A percentile compares a stretch with the other conserved stretches of the same genome.
These are phyloP conservation scores for Galemys pyrenaicus DNA, from an alignment of 2,113 vertebrate genomes.

Conservation along the genomic window DNA sequence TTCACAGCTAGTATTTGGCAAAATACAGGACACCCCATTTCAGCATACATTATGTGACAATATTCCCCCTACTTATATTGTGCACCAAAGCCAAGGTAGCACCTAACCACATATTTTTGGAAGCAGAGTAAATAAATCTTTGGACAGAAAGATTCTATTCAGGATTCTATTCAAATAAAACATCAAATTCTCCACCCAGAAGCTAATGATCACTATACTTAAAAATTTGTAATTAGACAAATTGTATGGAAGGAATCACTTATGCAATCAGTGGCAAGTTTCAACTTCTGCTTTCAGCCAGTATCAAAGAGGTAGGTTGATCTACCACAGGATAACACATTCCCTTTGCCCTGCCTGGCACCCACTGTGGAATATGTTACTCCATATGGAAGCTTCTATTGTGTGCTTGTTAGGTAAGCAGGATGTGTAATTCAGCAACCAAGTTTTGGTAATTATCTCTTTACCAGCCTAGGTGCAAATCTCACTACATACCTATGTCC, in stretches of 20 bases:
- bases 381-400: slow-evolving; percentile 60
- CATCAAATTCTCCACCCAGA: slow-evolving; percentile 53
- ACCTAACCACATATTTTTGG: not conserved
- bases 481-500: slow-evolving; percentile 8
- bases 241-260: slow-evolving; percentile 65
- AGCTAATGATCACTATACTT: slow-evolving; percentile 64
- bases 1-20: not conserved
- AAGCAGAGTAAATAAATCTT: not conserved
- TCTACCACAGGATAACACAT: slow-evolving; percentile 68
- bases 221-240: slow-evolving; percentile 74
- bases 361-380: slow-evolving; percentile 70
- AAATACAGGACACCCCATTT: slow-evolving; percentile 15
- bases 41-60: not conserved
- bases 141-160: not conserved
- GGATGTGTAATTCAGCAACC: slow-evolving; percentile 61
- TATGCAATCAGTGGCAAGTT: slow-evolving; percentile 76
- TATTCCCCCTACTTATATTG: not conserved
- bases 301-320: slow-evolving; percentile 76
- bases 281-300: slow-evolving; percentile 75
- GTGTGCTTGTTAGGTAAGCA: slow-evolving; percentile 69
- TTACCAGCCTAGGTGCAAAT: not conserved
- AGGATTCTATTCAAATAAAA: slow-evolving; percentile 63
- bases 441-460: slow-evolving; percentile 62
- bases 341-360: slow-evolving; percentile 75
- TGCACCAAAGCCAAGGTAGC: not conserved